phyloP scores from a whole-genome alignment of 1,140 invertebrate species.

The Andricus grossulariae region DNA sequence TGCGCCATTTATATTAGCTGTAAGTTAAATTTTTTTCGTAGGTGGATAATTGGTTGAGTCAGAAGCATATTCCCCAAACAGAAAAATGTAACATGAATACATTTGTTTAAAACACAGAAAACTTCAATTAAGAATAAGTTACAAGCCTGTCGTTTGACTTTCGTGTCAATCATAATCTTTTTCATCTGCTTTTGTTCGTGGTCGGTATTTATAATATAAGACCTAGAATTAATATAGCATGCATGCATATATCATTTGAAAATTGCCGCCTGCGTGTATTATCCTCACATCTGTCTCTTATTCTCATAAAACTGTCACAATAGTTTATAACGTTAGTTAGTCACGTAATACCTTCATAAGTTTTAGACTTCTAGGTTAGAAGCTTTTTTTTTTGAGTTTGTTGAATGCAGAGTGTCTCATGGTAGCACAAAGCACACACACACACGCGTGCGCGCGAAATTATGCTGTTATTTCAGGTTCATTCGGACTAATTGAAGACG shows the following conservation, averaged over 20 bases:
- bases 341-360: not conserved
- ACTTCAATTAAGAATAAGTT: not conserved
- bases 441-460: too few relatives aligned
- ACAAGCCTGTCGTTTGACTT: constrained; percentile 1
- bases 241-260: constrained; percentile 21
- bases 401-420: not conserved
- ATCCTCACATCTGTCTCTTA: constrained; percentile 22
- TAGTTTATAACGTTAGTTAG: constrained; percentile 27
- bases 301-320: constrained; percentile 31
- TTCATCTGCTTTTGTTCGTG: not conserved
- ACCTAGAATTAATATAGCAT: constrained; percentile 22
- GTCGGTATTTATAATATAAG: constrained; percentile 6
- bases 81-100: too few relatives aligned
- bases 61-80: too few relatives aligned
- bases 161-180: constrained; percentile 17
- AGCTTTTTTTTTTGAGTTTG: not conserved
- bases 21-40: too few relatives aligned
- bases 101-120: too few relatives aligned
- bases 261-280: constrained; percentile 20
- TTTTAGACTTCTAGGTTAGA: not conserved
- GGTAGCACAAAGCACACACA: not conserved
- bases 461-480: constrained; percentile 11
- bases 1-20: too few relatives aligned
- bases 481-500: not conserved
- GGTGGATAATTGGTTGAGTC: too few relatives aligned